Conservation (phyloP, 2,888 invertebrate species). For the Chalcosyrphus nemorum region DNA sequence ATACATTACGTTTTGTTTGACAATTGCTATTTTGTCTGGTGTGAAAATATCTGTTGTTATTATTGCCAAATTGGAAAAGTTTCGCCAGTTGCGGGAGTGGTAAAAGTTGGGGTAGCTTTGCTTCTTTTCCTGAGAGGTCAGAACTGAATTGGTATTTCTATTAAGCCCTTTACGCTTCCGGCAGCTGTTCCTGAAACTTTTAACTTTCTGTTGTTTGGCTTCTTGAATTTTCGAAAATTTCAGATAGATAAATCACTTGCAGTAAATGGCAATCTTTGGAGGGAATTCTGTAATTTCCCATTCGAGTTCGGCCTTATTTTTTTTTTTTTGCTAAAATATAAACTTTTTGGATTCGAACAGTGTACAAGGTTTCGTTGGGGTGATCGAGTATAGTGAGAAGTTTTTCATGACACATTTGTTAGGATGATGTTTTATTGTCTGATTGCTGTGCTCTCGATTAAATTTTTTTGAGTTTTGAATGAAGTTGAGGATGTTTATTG, state of each 20-base stretch:
- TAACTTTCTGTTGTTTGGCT: slow-evolving; percentile 65
- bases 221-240: slow-evolving; percentile 64
- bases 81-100: slow-evolving; percentile 30
- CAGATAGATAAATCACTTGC: slow-evolving; percentile 67
- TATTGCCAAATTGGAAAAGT: slow-evolving; percentile 73
- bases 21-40: slow-evolving; percentile 66
- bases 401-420: slow-evolving; percentile 46
- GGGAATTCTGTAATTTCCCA: slow-evolving; percentile 52
- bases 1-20: slow-evolving; percentile 67
- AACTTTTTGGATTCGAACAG: slow-evolving; percentile 46
- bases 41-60: slow-evolving; percentile 72
- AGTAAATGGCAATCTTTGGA: slow-evolving; percentile 64
- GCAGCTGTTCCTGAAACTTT: slow-evolving; percentile 69
- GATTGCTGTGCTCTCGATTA: slow-evolving; percentile 22
- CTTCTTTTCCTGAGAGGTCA: slow-evolving; percentile 49
- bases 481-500: slow-evolving; percentile 49
- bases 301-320: slow-evolving; percentile 15
- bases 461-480: slow-evolving; percentile 20
- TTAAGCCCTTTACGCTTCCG: slow-evolving; percentile 67
- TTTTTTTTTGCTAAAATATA: slow-evolving; percentile 5
- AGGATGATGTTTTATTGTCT: slow-evolving; percentile 21
- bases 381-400: slow-evolving; percentile 1
- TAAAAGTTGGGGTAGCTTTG: slow-evolving; percentile 1
- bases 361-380: neutral
- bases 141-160: slow-evolving; percentile 63